These are phyloP conservation scores for Rhea americana DNA, from an alignment of 2,113 vertebrate genomes.

Conservation along the genomic window DNA sequence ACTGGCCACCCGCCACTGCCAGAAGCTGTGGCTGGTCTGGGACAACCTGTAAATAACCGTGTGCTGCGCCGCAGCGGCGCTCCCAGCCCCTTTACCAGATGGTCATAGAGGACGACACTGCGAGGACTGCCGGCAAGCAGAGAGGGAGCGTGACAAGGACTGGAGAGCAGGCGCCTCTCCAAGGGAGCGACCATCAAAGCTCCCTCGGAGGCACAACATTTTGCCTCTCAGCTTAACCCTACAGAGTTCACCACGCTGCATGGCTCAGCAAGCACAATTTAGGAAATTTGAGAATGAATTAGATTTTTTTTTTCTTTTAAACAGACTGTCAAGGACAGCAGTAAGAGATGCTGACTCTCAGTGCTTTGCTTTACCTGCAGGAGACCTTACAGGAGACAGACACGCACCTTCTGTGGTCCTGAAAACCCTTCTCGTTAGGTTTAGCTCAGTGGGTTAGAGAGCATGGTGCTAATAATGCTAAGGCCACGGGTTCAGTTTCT, in stretches of 20 bases:
- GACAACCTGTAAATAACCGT: rapidly evolving
- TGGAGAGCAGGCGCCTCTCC: neutral
- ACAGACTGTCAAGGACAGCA: neutral
- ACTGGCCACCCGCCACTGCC: neutral
- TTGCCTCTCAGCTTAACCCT: neutral
- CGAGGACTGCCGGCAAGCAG: neutral
- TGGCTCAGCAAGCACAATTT: neutral
- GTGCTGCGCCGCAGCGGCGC: neutral
- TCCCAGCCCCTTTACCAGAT: neutral
- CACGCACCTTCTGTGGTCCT: neutral
- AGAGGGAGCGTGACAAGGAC: neutral
- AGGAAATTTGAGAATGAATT: neutral
- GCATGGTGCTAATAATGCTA: too few species aligned
- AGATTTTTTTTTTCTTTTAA: neutral
- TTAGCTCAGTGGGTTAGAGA: too few species aligned
- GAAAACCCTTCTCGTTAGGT: neutral
- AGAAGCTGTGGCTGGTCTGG: neutral
- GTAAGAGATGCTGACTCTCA: neutral
- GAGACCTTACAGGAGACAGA: neutral
- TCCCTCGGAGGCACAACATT: neutral
- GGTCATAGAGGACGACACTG: neutral
- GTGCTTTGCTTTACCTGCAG: neutral
- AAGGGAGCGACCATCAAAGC: neutral
- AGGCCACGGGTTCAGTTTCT: too few species aligned
- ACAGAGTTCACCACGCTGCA: neutral